Conservation (phyloP, 1,140 invertebrate species). For the Macrotrachela quadricornifera region DNA sequence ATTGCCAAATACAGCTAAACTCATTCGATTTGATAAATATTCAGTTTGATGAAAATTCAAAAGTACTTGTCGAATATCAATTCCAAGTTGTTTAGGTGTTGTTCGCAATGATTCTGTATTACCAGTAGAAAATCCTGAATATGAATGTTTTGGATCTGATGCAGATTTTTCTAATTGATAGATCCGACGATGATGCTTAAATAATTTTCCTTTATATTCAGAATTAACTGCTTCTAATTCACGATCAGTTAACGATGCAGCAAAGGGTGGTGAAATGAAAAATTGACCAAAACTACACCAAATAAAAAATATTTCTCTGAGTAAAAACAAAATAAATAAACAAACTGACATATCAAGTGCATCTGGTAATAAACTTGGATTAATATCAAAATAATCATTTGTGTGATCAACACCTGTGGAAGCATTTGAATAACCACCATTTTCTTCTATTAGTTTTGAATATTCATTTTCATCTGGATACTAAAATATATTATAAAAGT, state of each 20-base stretch:
- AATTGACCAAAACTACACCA: conserved; percentile 65
- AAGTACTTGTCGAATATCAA: conserved; percentile 57
- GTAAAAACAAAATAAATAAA: not conserved
- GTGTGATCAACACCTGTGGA: conserved; percentile 68
- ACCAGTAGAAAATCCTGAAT: conserved; percentile 74
- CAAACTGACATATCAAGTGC: conserved; percentile 53
- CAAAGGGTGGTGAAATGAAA: conserved; percentile 73
- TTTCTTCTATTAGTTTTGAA: conserved; percentile 53
- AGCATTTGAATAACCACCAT: conserved; percentile 70
- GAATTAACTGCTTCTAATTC: conserved; percentile 87
- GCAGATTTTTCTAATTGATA: conserved; percentile 64
- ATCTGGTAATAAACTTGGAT: conserved; percentile 49
- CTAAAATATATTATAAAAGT: conserved; percentile 21
- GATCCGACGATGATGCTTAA: conserved; percentile 61
- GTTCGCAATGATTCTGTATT: conserved; percentile 55
- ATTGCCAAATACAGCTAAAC: conserved; percentile 63
- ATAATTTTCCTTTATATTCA: conserved; percentile 79
- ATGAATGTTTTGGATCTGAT: conserved; percentile 52
- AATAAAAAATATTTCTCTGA: not conserved
- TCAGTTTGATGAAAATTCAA: conserved; percentile 68
- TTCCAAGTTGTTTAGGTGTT: conserved; percentile 52
- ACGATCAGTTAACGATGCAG: conserved; percentile 60
- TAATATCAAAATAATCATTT: conserved; percentile 79
- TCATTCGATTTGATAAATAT: conserved; percentile 86
- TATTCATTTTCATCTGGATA: conserved; percentile 72